Conservation (phyloP, 2,113 vertebrate genomes). For the Notarius quadriscutis region DNA sequence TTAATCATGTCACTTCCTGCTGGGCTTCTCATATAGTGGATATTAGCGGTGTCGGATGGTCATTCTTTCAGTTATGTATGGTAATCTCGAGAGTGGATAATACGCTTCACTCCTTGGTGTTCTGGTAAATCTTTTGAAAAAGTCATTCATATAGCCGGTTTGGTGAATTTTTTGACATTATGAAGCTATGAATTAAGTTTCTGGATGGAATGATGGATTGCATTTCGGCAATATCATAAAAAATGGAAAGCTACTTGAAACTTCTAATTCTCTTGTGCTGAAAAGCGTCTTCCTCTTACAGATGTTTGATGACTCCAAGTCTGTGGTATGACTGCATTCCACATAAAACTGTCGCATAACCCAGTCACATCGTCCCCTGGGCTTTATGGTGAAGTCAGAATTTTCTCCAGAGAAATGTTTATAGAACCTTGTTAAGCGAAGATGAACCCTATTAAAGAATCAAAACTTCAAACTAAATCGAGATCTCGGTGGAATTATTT, state of each 20-base stretch:
- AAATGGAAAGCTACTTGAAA: not conserved
- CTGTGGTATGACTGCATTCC: not conserved
- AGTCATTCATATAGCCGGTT: not conserved
- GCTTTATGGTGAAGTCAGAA: conserved; percentile 17
- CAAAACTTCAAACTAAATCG: not conserved
- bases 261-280: too few relatives aligned
- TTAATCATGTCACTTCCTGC: not conserved
- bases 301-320: too few relatives aligned
- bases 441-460: not conserved
- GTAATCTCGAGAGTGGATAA: not conserved
- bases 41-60: not conserved
- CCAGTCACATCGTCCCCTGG: not conserved
- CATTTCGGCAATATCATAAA: not conserved
- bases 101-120: not conserved
- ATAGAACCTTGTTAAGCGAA: not conserved
- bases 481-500: not conserved
- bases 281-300: not conserved
- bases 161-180: not conserved
- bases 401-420: conserved; percentile 12
- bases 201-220: not conserved
- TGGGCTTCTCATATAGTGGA: not conserved
- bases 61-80: not conserved
- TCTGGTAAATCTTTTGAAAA: not conserved
- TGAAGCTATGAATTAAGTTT: not conserved
- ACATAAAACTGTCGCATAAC: not conserved